Evolutionary conservation across 2,888 invertebrate species (phyloP).

Genomic region (Acronicta alni): DNA sequence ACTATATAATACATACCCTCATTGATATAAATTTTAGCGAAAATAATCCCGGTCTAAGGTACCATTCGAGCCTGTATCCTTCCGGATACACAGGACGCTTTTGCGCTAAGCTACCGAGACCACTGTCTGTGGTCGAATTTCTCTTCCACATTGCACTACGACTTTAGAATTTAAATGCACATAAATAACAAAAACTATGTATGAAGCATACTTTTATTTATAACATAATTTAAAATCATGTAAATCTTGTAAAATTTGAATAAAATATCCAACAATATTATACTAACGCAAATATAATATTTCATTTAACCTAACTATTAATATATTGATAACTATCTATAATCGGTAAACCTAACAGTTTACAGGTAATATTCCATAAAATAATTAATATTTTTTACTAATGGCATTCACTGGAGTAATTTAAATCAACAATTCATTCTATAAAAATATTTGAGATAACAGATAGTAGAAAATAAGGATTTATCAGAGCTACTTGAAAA

Average conservation of each 20-base stretch:
- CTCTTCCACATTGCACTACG: too few relatives aligned
- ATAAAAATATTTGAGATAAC: conserved; percentile 61
- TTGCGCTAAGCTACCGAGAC: too few relatives aligned
- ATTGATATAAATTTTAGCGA: too few relatives aligned
- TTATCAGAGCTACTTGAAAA: conserved; percentile 43
- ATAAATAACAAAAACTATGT: conserved; percentile 36
- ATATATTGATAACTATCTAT: conserved; percentile 59
- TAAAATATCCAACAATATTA: conserved; percentile 84
- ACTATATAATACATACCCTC: too few relatives aligned
- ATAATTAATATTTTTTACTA: conserved; percentile 71
- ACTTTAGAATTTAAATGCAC: too few relatives aligned
- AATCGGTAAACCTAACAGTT: conserved; percentile 45
- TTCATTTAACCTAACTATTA: conserved; percentile 63
- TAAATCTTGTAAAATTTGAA: conserved; percentile 88
- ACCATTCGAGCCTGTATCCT: too few relatives aligned
- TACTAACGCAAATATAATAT: conserved; percentile 69
- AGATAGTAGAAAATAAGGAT: conserved; percentile 53
- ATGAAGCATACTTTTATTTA: conserved; percentile 84
- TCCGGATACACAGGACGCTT: too few relatives aligned
- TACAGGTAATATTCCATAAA: conserved; percentile 48
- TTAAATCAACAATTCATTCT: conserved; percentile 56
- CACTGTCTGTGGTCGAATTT: too few relatives aligned
- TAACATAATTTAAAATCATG: conserved; percentile 84
- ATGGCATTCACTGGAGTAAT: conserved; percentile 76
- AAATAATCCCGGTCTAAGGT: too few relatives aligned